These are phyloP conservation scores for Cyprinus carpio DNA, from an alignment of 2,113 vertebrate species.

Conservation along the genomic window DNA sequence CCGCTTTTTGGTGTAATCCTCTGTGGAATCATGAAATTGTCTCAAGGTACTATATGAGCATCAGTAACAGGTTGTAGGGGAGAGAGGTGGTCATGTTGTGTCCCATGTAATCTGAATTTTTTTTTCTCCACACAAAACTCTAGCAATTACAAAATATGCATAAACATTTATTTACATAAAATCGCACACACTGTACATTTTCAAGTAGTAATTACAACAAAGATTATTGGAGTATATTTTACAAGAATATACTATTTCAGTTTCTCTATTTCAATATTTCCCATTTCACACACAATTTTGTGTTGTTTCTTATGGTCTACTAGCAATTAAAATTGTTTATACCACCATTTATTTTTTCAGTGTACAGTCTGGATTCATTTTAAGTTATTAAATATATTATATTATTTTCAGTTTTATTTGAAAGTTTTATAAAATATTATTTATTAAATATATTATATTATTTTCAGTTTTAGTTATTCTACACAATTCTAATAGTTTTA, in stretches of 20 bases:
- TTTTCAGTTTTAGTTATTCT: background rate
- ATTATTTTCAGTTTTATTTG: no score
- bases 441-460: no score
- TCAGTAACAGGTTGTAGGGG: background rate
- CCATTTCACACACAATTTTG: no score
- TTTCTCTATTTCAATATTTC: background rate
- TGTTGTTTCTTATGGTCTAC: background rate
- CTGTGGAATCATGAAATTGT: background rate
- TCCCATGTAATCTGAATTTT: background rate
- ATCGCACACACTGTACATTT: background rate
- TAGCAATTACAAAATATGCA: background rate
- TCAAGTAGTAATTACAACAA: no score
- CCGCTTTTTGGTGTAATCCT: slow-evolving; percentile 1
- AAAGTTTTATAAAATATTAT: no score
- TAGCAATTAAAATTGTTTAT: background rate
- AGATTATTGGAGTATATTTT: background rate
- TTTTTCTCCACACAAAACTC: background rate
- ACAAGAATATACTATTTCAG: background rate
- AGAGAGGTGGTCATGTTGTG: background rate
- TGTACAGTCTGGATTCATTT: background rate
- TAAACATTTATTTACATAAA: background rate
- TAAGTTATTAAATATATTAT: background rate
- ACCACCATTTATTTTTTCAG: no score
- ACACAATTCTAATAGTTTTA: no score
- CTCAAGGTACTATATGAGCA: background rate